phyloP scores from a whole-genome alignment of 1,140 invertebrate species.

The Hirudo medicinalis region DNA sequence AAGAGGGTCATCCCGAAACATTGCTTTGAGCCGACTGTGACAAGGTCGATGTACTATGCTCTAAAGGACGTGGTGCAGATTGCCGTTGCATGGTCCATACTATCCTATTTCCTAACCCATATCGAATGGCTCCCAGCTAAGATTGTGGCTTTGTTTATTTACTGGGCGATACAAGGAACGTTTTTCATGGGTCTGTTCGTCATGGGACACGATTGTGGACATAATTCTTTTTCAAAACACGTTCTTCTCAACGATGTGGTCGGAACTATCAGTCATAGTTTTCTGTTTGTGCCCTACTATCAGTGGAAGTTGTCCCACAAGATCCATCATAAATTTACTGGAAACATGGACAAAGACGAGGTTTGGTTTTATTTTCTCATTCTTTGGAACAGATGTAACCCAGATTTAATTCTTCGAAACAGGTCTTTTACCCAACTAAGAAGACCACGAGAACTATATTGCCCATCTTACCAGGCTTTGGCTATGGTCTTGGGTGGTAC shows the following conservation, averaged over 20 bases:
- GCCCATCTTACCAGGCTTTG: conserved; percentile 28
- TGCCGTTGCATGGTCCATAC: conserved; percentile 26
- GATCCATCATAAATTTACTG: conserved; percentile 33
- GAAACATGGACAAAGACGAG: conserved; percentile 35
- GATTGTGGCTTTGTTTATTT: conserved; percentile 22
- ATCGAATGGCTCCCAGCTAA: neutral
- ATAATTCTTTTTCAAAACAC: conserved; percentile 40
- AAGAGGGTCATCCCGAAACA: conserved; percentile 32
- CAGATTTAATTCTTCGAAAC: neutral
- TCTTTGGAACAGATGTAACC: neutral
- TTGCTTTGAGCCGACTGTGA: conserved; percentile 33
- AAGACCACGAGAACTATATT: conserved; percentile 20
- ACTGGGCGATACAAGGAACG: conserved; percentile 37
- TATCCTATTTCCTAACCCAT: conserved; percentile 25
- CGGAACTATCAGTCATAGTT: conserved; percentile 30
- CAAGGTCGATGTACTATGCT: conserved; percentile 35
- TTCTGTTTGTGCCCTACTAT: conserved; percentile 32
- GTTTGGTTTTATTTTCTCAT: conserved; percentile 21
- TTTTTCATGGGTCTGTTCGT: conserved; percentile 39
- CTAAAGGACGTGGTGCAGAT: conserved; percentile 33
- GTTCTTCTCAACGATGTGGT: conserved; percentile 30
- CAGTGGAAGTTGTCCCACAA: conserved; percentile 34
- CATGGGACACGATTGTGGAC: conserved; percentile 43
- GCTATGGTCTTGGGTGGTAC: conserved; percentile 33
- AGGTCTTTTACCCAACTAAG: conserved; percentile 31